Conservation (phyloP, 1,140 invertebrate genomes). For the Pteromalus puparum region DNA sequence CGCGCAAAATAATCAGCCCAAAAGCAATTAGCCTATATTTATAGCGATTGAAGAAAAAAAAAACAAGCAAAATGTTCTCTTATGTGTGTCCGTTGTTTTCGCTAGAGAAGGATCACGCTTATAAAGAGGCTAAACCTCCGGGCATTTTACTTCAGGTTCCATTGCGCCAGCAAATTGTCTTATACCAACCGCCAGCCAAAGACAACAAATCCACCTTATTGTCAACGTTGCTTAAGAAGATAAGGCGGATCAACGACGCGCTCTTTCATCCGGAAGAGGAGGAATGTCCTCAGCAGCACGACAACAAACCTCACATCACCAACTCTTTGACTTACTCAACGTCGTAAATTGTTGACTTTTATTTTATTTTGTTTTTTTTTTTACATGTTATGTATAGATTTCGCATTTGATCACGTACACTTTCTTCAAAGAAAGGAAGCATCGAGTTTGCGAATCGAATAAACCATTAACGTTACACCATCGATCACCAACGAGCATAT, state of each 20-base stretch:
- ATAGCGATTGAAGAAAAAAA: no score
- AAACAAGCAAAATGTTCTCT: no score
- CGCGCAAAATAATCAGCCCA: no score
- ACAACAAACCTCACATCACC: neutral
- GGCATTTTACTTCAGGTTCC: slow-evolving; percentile 63
- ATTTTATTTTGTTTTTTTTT: neutral
- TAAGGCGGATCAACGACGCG: slow-evolving; percentile 60
- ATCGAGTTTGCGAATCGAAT: no score
- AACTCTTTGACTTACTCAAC: slow-evolving; percentile 24
- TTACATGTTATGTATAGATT: neutral
- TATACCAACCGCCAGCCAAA: slow-evolving; percentile 61
- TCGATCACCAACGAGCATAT: no score
- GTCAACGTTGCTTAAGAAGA: slow-evolving; percentile 59
- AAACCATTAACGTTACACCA: no score
- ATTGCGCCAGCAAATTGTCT: slow-evolving; percentile 63
- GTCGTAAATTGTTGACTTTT: neutral
- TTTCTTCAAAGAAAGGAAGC: no score
- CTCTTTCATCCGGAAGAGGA: slow-evolving; percentile 56
- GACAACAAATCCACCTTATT: slow-evolving; percentile 56
- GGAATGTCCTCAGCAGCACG: neutral
- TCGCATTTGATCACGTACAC: neutral
- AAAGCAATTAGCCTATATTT: no score
- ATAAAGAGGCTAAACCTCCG: slow-evolving; percentile 39
- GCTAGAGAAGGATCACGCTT: slow-evolving; percentile 45
- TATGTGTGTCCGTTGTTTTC: slow-evolving; percentile 18